These are phyloP conservation scores for Rhynchonycteris naso DNA, from an alignment of 2,797 vertebrate genomes.

Conservation along the genomic window DNA sequence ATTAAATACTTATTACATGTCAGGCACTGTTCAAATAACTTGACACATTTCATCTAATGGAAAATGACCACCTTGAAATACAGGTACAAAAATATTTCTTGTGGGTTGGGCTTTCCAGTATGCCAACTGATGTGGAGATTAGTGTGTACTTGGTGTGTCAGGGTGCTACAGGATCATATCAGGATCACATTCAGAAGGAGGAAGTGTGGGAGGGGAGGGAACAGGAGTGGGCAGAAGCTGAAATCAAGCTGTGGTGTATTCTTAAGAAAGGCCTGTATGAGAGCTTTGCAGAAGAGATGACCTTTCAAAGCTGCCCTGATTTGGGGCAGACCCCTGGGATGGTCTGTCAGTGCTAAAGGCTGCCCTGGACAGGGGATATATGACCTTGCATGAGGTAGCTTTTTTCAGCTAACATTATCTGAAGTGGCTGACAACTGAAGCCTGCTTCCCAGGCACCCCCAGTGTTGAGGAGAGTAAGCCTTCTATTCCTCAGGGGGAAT, in stretches of 20 bases:
- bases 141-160: background rate
- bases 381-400: background rate
- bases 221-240: background rate
- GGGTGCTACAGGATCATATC: background rate
- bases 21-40: background rate
- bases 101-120: background rate
- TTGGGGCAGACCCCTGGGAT: too few species aligned
- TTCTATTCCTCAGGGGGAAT: background rate
- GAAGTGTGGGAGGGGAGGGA: background rate
- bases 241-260: background rate
- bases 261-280: rapidly evolving
- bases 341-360: background rate
- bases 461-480: background rate
- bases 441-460: background rate
- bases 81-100: background rate
- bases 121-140: background rate
- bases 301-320: background rate
- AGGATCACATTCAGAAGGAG: background rate
- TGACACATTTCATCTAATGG: background rate
- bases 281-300: background rate
- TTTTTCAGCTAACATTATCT: background rate
- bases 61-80: background rate
- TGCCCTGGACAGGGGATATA: background rate
- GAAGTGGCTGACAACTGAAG: background rate
- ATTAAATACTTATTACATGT: background rate